Evolutionary conservation across 1,140 invertebrate species (phyloP), one percentile per base, ranked within the genome.

Genomic region (Argopecten irradians): DNA sequence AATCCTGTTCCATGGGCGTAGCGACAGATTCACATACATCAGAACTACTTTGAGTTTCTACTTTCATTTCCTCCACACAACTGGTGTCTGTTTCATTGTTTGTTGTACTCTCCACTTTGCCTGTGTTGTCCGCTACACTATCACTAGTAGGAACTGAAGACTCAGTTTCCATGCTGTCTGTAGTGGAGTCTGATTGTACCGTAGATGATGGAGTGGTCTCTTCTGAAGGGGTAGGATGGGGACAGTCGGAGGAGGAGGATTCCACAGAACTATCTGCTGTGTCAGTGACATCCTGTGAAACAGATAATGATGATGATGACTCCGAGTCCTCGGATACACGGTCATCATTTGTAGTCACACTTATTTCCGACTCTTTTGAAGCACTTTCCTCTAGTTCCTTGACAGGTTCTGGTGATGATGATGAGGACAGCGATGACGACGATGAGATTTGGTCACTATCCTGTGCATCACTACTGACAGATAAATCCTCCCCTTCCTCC

Each of bases 401-500:
- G 55, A 71, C 16, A 28, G 55, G 55, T n/a, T 71, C 55, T 71
- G 55, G 55, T 71, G 55, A 71, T 71, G 55, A 71, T 8, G 55
- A 71, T 28, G n/a, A 71, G 55, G 55, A 28, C 55, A 71, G 22
- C 16, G 82, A 83, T 86, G 83, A 85, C 39, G 88, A 86, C 16
- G 84, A 71, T n/a, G 83, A 43, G 0, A 35, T 34, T 36, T 34
- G 43, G 39, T 35, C 84, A 83, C 89, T 87, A 35, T 87, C 86
- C 34, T 39, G 83, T 9, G 86, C 39, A 83, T 84, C 87, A 46
- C 33, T 22, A 83, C 86, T 71, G 34, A 86, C 84, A 28, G 84
- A 43, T 83, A 71, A 39, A 39, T 82, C 32, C 43, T 82, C 43
- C 39, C 41, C 22, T 22, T 39, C 39, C 33, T 89, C 84, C 89